A percentile compares a stretch with the other conserved stretches of the same genome.
phyloP scores from a whole-genome alignment of 2,797 vertebrate genomes.

The Enteromius trimaculatus region DNA sequence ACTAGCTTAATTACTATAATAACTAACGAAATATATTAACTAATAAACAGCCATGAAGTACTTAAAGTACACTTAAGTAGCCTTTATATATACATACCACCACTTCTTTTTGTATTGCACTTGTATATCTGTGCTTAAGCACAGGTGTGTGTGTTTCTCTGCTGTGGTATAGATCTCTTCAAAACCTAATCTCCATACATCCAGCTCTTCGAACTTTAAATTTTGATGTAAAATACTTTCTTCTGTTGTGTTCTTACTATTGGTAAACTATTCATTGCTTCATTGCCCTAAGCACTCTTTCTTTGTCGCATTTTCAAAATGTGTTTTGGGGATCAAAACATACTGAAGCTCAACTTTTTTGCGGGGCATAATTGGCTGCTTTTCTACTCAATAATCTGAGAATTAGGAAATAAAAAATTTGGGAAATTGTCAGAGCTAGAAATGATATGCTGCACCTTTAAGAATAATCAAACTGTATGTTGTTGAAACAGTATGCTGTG shows the following conservation, averaged over 20 bases:
- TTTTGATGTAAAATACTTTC: neutral
- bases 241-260: neutral
- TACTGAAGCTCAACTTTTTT: neutral
- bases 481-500: neutral
- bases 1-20: too few relatives aligned
- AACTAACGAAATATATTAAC: too few relatives aligned
- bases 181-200: neutral
- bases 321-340: neutral
- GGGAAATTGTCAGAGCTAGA: neutral
- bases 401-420: neutral
- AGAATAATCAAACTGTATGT: neutral
- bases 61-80: neutral
- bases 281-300: neutral
- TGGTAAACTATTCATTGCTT: neutral
- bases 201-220: neutral
- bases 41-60: neutral
- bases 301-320: neutral
- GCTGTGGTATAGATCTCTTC: conserved; percentile 1
- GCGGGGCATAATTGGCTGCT: neutral
- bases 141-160: neutral
- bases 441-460: neutral
- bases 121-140: neutral
- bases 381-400: neutral
- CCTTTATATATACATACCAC: neutral
- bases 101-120: neutral